These are phyloP conservation scores for Drosophila lini DNA, from an alignment of 1,140 invertebrate species.

Conservation along the genomic window DNA sequence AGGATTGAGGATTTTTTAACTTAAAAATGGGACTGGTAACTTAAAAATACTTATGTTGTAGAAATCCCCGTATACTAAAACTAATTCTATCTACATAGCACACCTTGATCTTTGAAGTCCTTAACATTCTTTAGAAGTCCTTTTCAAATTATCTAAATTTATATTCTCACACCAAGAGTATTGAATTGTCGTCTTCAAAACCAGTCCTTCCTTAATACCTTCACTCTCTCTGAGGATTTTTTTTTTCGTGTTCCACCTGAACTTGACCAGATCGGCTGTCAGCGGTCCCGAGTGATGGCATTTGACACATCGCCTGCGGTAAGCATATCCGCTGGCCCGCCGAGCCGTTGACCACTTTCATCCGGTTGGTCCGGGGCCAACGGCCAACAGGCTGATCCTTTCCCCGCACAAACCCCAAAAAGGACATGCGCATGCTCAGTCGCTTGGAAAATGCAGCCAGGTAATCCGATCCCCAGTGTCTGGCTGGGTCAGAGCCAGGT, in stretches of 20 bases:
- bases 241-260: slow-evolving; percentile 28
- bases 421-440: slow-evolving; percentile 75
- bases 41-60: neutral
- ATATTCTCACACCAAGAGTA: neutral
- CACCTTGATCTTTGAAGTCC: neutral
- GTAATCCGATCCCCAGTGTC: slow-evolving; percentile 69
- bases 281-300: slow-evolving; percentile 50
- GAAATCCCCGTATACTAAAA: neutral
- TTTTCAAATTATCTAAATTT: neutral
- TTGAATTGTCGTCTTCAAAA: slow-evolving; percentile 1
- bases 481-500: slow-evolving; percentile 40
- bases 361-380: slow-evolving; percentile 70
- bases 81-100: neutral
- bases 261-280: slow-evolving; percentile 34
- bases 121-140: neutral
- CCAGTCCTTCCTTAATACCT: neutral
- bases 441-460: slow-evolving; percentile 77
- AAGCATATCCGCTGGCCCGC: slow-evolving; percentile 68
- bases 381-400: slow-evolving; percentile 53
- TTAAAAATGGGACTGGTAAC: neutral
- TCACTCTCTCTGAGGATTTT: neutral
- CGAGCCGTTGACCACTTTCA: slow-evolving; percentile 71
- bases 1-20: neutral
- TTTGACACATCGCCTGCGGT: slow-evolving; percentile 66
- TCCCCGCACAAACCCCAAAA: slow-evolving; percentile 44